Evolutionary conservation across 1,140 invertebrate species (phyloP), one percentile per base, ranked within the genome.

Genomic region (Nasonia vitripennis): DNA sequence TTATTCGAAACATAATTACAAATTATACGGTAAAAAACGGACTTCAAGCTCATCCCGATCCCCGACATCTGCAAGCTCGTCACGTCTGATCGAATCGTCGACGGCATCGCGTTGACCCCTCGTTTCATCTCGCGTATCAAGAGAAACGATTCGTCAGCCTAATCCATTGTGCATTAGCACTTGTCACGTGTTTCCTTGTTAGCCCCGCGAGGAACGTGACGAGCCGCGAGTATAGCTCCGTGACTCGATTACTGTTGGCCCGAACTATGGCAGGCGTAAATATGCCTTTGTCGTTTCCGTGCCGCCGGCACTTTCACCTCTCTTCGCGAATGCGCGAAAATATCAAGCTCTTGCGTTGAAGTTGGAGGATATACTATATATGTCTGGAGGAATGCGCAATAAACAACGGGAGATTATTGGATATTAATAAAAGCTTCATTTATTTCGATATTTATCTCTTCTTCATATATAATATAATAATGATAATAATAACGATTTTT

Each of bases 401-500:
- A 62, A 62, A 62, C 14, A 20, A 62, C 5, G 3, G 14, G 6
- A 62, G 17, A n/a, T 62, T 62, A n/a, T n/a, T 74, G 73, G 73
- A 74, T 74, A 74, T 74, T 89, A 89, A 90, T 89, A 89, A 90
- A 89, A 90, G 89, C 88, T 88, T 88, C 81, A 51, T 90, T 89
- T 89, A 90, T 89, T 90, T 86, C 78, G 83, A 89, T 87, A 78
- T 86, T 86, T 75, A 86, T 87, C 41, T 86, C 78, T 75, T 82
- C 84, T 87, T 87, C 31, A 81, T 86, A 12, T 82, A 86, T 73
- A 71, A 73, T 34, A 71, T 71, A 71, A 71, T 71, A 67, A 67
- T 34, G 20, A 41, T 41, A 41, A 89, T 88, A 89, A 89, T 86
- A 89, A 89, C 84, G 86, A 88, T 86, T 87, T 48, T 87, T 82